Evolutionary conservation across 2,797 vertebrate species (phyloP).

Genomic region (Austrolebias charrua): DNA sequence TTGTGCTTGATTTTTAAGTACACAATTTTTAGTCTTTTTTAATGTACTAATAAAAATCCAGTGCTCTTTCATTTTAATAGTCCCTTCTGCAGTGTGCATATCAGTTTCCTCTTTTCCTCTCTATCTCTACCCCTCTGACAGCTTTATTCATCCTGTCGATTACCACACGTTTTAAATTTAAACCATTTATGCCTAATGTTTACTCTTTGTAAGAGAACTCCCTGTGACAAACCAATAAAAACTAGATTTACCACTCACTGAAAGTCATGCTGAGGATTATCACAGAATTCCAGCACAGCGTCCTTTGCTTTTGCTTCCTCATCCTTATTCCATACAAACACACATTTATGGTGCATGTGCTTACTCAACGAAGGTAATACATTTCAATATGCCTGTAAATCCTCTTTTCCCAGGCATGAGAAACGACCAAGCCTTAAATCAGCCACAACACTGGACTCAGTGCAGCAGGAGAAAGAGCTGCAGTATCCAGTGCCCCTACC

Average conservation of each 20-base stretch:
- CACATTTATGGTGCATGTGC: constrained; percentile 31
- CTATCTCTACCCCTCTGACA: constrained; percentile 49
- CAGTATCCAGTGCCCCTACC: constrained; percentile 86
- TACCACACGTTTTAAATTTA: constrained; percentile 63
- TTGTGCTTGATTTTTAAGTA: neutral
- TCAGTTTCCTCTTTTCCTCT: constrained; percentile 48
- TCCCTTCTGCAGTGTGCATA: constrained; percentile 28
- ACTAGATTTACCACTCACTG: constrained; percentile 60
- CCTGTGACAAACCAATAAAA: constrained; percentile 62
- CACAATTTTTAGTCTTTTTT: neutral
- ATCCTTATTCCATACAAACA: constrained; percentile 22
- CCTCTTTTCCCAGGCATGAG: constrained; percentile 56
- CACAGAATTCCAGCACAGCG: constrained; percentile 63
- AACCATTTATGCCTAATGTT: constrained; percentile 68
- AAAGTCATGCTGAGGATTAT: constrained; percentile 57
- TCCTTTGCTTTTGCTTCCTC: constrained; percentile 16
- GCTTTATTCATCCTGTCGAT: constrained; percentile 63
- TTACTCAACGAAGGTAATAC: constrained; percentile 52
- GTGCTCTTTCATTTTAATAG: constrained; percentile 49
- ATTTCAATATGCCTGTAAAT: constrained; percentile 67
- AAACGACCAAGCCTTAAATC: constrained; percentile 66
- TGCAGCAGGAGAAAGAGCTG: constrained; percentile 77
- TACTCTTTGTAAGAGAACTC: constrained; percentile 61
- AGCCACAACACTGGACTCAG: constrained; percentile 60
- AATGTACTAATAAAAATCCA: constrained; percentile 39